phyloP scores from a whole-genome alignment of 2,888 invertebrate species.

The Rhopalosiphum nymphaeae region DNA sequence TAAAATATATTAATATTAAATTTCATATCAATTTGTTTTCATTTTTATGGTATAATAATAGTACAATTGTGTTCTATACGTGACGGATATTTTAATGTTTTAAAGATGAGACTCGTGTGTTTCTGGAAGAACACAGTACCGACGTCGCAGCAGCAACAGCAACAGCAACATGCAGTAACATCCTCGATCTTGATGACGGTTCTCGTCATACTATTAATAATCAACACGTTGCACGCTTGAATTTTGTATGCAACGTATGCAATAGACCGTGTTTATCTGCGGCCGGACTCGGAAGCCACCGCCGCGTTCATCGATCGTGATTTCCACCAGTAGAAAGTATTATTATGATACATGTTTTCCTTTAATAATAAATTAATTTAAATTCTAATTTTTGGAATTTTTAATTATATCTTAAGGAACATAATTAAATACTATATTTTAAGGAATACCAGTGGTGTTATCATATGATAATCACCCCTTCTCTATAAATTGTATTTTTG shows the following conservation, averaged over 20 bases:
- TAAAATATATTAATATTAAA: no score
- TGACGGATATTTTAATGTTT: background rate
- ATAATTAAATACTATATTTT: background rate
- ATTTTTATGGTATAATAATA: no score
- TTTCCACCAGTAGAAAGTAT: background rate
- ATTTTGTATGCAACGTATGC: constrained; percentile 5
- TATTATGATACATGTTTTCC: background rate
- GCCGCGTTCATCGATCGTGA: background rate
- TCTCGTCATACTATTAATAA: background rate
- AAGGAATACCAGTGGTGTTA: background rate
- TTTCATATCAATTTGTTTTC: no score
- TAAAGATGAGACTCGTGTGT: background rate
- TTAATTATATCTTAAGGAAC: background rate
- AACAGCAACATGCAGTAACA: no score
- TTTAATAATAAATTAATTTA: background rate
- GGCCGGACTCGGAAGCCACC: constrained; percentile 3
- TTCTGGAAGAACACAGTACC: background rate
- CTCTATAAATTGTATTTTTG: background rate
- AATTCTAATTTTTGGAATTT: background rate
- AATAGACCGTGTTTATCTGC: constrained; percentile 12
- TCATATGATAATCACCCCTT: background rate
- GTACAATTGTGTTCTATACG: no score
- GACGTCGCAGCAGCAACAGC: no score
- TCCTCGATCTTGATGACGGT: background rate
- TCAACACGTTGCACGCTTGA: background rate